These are phyloP conservation scores for Crotalus viridis DNA, from an alignment of 2,113 vertebrate genomes.

Conservation along the genomic window DNA sequence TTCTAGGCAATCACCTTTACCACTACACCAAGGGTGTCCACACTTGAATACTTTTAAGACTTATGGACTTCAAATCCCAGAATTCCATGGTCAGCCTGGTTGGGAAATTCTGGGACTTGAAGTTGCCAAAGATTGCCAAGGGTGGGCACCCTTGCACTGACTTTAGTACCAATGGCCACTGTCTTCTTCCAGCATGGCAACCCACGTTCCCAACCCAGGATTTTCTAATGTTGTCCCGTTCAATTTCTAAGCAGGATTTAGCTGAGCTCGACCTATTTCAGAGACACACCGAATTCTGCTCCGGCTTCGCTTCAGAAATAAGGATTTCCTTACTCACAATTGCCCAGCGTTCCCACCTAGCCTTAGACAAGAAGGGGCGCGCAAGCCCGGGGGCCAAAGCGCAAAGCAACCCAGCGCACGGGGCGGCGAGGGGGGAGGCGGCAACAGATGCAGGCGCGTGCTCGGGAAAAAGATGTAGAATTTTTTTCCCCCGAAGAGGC, in stretches of 20 bases:
- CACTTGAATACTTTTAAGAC: not conserved
- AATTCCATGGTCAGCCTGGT: too few relatives aligned
- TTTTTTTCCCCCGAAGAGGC: not conserved
- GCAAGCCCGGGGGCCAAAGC: not conserved
- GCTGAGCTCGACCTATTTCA: not conserved
- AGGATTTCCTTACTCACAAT: not conserved
- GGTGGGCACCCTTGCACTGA: too few relatives aligned
- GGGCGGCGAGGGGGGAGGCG: not conserved
- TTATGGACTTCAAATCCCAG: not conserved
- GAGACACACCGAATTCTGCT: not conserved
- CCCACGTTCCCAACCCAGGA: not conserved
- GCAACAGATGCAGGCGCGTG: not conserved
- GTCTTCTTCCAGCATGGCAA: not conserved
- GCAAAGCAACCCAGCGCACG: not conserved
- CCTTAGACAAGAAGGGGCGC: fast-evolving
- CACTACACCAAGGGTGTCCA: not conserved
- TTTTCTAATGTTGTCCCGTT: not conserved
- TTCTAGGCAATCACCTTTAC: not conserved
- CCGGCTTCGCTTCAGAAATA: not conserved
- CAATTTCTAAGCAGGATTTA: not conserved
- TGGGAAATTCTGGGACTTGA: not conserved
- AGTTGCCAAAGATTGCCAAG: not conserved
- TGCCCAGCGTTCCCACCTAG: not conserved
- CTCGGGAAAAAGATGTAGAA: not conserved
- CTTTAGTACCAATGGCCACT: not conserved